These are phyloP conservation scores for Drosophila simulans DNA, from an alignment of 1,140 invertebrate species.

Conservation along the genomic window DNA sequence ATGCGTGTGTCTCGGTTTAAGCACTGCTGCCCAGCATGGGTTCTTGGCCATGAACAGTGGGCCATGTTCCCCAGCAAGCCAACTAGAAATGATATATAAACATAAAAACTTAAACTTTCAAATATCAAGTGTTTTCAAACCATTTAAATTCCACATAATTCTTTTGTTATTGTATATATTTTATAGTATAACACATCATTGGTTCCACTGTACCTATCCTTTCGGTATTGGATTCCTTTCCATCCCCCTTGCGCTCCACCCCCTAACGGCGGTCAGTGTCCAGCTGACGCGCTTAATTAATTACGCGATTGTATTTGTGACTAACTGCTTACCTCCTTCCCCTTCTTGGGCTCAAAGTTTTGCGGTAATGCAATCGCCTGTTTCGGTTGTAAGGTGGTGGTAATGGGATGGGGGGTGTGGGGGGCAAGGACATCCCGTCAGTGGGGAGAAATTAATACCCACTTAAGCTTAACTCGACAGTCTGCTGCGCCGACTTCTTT, in stretches of 20 bases:
- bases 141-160: too few relatives aligned
- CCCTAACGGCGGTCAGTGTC: slow-evolving; percentile 49
- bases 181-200: too few relatives aligned
- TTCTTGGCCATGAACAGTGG: slow-evolving; percentile 17
- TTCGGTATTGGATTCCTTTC: slow-evolving; percentile 21
- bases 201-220: slow-evolving; percentile 54
- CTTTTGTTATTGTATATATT: not conserved
- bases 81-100: too few relatives aligned
- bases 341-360: slow-evolving; percentile 42
- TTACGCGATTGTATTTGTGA: slow-evolving; percentile 82
- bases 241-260: not conserved
- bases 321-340: slow-evolving; percentile 56
- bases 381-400: not conserved
- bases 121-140: too few relatives aligned
- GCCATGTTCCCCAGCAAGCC: not conserved
- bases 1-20: slow-evolving; percentile 49
- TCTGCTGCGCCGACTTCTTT: slow-evolving; percentile 21
- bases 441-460: slow-evolving; percentile 80
- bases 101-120: too few relatives aligned
- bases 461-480: slow-evolving; percentile 81
- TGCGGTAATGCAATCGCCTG: slow-evolving; percentile 69
- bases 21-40: slow-evolving; percentile 34
- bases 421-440: slow-evolving; percentile 41
- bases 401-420: not conserved
- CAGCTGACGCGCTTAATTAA: slow-evolving; percentile 81